phyloP scores from a whole-genome alignment of 2,888 invertebrate species.

The Octodonta nipae region DNA sequence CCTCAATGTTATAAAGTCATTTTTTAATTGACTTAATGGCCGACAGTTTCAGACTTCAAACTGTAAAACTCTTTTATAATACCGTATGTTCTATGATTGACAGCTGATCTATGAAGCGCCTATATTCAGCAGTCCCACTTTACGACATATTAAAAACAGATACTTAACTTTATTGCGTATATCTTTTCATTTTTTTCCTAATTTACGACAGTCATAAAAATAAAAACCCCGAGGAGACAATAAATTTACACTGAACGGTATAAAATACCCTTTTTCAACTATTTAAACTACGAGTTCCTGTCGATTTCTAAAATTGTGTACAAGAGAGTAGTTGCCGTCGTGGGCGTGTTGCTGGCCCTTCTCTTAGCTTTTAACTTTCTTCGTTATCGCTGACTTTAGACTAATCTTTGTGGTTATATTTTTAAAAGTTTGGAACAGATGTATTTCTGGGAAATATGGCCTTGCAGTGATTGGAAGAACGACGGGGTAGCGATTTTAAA shows the following conservation, averaged over 20 bases:
- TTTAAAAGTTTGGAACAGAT: constrained; percentile 21
- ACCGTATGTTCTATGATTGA: constrained; percentile 2
- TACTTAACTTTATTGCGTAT: constrained; percentile 22
- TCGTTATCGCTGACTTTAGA: constrained; percentile 19
- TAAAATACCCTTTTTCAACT: constrained; percentile 1
- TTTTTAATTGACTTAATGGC: too few relatives aligned
- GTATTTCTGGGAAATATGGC: constrained; percentile 21
- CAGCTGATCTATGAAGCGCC: constrained; percentile 4
- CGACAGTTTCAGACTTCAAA: too few relatives aligned
- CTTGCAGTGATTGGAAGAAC: too few relatives aligned
- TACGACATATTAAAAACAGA: constrained; percentile 18
- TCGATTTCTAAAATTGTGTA: constrained; percentile 2
- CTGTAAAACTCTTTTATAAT: too few relatives aligned
- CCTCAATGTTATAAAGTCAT: too few relatives aligned
- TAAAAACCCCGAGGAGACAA: constrained; percentile 17
- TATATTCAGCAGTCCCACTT: constrained; percentile 12
- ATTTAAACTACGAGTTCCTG: too few relatives aligned
- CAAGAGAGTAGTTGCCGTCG: background rate
- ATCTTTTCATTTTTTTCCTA: constrained; percentile 20
- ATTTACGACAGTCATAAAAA: constrained; percentile 22
- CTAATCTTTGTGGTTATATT: constrained; percentile 22
- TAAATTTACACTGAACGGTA: constrained; percentile 11
- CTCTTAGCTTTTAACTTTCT: constrained; percentile 9
- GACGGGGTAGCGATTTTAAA: too few relatives aligned
- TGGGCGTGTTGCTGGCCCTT: constrained; percentile 17